These are phyloP conservation scores for Mionectes olivaceus DNA, from an alignment of 2,797 vertebrate species.

Conservation along the genomic window DNA sequence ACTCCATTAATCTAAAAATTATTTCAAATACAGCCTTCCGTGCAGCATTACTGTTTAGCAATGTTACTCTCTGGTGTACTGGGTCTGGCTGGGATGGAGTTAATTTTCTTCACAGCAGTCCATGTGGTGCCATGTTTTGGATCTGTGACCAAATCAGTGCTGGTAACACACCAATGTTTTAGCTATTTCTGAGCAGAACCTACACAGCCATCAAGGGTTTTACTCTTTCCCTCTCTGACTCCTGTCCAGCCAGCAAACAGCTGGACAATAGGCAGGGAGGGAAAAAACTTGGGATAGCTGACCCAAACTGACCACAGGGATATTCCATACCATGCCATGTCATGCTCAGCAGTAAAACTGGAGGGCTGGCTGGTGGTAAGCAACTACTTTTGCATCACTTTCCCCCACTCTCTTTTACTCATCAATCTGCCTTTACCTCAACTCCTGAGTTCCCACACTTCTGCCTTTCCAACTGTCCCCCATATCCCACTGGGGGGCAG, in stretches of 20 bases:
- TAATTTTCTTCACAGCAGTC: background rate
- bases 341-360: background rate
- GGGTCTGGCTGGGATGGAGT: background rate
- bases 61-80: background rate
- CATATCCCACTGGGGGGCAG: background rate
- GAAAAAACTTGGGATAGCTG: background rate
- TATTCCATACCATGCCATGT: background rate
- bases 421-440: background rate
- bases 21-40: background rate
- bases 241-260: background rate
- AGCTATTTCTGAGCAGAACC: background rate
- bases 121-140: accelerated
- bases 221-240: background rate
- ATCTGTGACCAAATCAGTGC: background rate
- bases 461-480: background rate
- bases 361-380: background rate
- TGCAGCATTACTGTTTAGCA: background rate
- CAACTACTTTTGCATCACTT: background rate
- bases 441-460: background rate
- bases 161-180: background rate
- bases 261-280: background rate
- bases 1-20: background rate
- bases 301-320: background rate
- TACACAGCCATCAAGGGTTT: background rate
- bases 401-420: background rate